phyloP scores from a whole-genome alignment of 30 jellyfish, hydroid and myxozoan species.

The Aurelia aurita region DNA sequence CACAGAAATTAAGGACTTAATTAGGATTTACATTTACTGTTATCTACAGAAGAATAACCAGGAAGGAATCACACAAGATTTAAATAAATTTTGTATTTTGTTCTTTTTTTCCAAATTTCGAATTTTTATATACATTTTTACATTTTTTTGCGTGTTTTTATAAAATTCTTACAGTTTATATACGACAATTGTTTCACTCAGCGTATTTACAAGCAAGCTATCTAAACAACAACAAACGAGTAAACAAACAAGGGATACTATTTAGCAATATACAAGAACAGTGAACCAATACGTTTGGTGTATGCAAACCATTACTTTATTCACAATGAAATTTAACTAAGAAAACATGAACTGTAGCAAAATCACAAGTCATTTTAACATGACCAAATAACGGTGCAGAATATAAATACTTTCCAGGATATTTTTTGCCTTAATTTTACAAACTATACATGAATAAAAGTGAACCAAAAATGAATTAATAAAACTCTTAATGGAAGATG shows the following conservation, averaged over 20 bases:
- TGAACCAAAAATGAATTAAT: conserved; percentile 10
- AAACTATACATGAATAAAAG: conserved; percentile 36
- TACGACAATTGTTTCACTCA: conserved; percentile 21
- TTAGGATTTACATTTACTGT: too few species aligned
- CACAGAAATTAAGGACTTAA: too few species aligned
- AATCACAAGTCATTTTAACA: conserved; percentile 37
- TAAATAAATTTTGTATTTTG: conserved; percentile 17
- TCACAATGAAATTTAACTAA: conserved; percentile 27
- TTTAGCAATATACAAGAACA: background rate
- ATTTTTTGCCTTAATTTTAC: conserved; percentile 22
- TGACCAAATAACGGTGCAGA: conserved; percentile 22
- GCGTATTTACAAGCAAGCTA: conserved; percentile 38
- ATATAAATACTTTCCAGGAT: conserved; percentile 35
- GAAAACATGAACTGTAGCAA: conserved; percentile 9
- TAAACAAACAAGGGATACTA: background rate
- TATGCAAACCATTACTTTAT: conserved; percentile 26
- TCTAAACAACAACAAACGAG: background rate
- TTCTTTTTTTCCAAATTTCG: conserved; percentile 45
- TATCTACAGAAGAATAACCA: too few species aligned
- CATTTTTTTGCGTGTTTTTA: conserved; percentile 63
- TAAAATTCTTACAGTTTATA: conserved; percentile 47
- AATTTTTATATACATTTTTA: conserved; percentile 64
- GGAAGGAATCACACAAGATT: background rate
- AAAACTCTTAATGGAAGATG: background rate
- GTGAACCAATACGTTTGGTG: background rate